Conservation (phyloP, 2,113 vertebrate species). For the Aspiorhynchus laticeps region DNA sequence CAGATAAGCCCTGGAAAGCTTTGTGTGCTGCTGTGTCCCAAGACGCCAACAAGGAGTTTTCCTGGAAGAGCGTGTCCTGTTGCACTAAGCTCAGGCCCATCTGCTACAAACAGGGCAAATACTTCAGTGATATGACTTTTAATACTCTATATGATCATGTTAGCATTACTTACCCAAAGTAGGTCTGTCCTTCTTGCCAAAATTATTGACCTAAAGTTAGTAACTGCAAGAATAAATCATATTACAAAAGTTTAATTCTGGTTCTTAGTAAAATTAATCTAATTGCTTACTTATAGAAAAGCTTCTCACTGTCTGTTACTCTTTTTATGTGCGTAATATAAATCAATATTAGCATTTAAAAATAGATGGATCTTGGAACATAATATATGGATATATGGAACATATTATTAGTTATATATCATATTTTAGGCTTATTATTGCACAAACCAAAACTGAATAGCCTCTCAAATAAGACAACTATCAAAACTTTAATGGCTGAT, state of each 20-base stretch:
- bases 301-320: background rate
- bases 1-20: background rate
- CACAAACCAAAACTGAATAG: background rate
- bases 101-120: constrained; percentile 52
- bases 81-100: constrained; percentile 57
- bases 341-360: background rate
- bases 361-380: no score
- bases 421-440: background rate
- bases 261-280: background rate
- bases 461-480: background rate
- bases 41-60: background rate
- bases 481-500: background rate
- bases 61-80: constrained; percentile 65
- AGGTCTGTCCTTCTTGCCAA: background rate
- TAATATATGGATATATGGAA: no score
- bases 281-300: background rate
- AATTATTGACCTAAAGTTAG: background rate
- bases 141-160: background rate
- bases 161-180: background rate
- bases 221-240: background rate
- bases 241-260: background rate
- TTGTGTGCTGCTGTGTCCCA: constrained; percentile 63
- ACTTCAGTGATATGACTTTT: constrained; percentile 18
- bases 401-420: background rate
- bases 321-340: background rate